Conservation (phyloP, 2,113 vertebrate genomes). For the Alectura lathami region DNA sequence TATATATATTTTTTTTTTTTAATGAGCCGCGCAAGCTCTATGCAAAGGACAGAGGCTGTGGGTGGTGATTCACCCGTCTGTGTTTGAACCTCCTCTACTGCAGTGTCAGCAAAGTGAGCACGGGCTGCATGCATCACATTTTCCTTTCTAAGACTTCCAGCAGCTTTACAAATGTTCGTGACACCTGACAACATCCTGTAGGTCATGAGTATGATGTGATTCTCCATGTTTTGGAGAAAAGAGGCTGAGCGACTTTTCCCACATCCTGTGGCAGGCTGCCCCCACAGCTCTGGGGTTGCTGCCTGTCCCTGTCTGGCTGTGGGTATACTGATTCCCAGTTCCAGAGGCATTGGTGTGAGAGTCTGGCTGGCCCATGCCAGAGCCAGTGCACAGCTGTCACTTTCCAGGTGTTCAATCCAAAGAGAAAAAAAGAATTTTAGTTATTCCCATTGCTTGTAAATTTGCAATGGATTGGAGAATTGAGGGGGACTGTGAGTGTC, state of each 20-base stretch:
- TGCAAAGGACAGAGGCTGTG: neutral
- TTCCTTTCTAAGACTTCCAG: neutral
- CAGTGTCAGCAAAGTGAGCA: neutral
- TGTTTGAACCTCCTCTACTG: neutral
- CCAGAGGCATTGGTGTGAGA: neutral
- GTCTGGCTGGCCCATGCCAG: neutral
- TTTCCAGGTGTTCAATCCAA: neutral
- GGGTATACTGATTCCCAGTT: neutral
- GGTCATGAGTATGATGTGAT: neutral
- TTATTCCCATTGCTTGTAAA: neutral
- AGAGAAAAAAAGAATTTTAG: neutral
- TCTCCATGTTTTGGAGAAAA: neutral
- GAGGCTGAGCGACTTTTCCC: neutral
- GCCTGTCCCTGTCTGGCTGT: neutral
- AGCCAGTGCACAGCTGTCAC: neutral
- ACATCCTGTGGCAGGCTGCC: neutral
- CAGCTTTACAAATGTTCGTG: neutral
- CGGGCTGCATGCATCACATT: neutral
- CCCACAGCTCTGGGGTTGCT: neutral
- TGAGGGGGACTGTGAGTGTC: neutral
- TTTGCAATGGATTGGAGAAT: neutral
- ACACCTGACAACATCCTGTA: neutral
- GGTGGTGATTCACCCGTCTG: neutral
- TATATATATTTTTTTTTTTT: neutral
- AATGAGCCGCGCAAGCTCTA: accelerated